phyloP scores from a whole-genome alignment of 2,113 vertebrate species.

The Actenoides lindsayi region DNA sequence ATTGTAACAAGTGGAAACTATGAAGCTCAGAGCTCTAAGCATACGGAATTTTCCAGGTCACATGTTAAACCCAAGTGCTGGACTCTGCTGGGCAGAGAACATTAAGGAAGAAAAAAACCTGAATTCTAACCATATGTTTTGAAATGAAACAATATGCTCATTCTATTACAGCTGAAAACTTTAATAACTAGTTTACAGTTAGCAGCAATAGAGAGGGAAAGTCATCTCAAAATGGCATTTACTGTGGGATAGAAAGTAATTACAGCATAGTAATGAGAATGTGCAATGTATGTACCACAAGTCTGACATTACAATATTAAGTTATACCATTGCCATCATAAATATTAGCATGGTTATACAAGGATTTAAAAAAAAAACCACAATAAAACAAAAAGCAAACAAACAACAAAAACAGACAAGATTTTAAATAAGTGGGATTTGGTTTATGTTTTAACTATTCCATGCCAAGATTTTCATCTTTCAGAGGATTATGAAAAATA shows the following conservation, averaged over 20 bases:
- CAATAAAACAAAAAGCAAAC: too few species aligned
- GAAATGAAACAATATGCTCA: conserved; percentile 52
- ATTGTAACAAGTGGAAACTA: background rate
- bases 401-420: background rate
- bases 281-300: background rate
- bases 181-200: background rate
- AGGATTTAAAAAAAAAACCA: background rate
- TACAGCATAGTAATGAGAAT: background rate
- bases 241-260: conserved; percentile 21
- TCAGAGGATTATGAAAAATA: background rate
- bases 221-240: conserved; percentile 11
- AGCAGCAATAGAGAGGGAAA: conserved; percentile 31
- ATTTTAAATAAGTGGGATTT: background rate
- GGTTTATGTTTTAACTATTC: background rate
- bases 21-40: background rate
- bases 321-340: background rate
- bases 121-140: conserved; percentile 62
- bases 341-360: background rate
- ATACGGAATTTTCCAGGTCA: conserved; percentile 64
- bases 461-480: background rate
- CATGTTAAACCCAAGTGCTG: conserved; percentile 14
- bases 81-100: conserved; percentile 25
- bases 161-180: conserved; percentile 37
- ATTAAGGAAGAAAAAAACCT: background rate
- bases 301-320: background rate